Percentiles rank a stretch among this genome's conserved stretches.
These are phyloP conservation scores for Onthophagus taurus DNA, from an alignment of 1,140 invertebrate genomes.

Conservation along the genomic window DNA sequence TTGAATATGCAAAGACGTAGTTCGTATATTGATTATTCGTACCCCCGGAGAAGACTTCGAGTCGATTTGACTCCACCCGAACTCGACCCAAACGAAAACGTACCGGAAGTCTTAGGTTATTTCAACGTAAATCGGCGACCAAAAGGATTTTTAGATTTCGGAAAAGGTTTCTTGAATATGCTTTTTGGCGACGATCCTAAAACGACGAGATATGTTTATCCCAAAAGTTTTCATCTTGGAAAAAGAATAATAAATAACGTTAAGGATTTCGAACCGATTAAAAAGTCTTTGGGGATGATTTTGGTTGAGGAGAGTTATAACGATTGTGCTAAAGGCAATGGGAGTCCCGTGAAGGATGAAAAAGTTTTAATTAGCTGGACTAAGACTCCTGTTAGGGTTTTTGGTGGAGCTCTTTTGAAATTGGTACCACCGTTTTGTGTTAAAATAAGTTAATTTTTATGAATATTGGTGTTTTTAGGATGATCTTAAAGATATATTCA, in stretches of 20 bases:
- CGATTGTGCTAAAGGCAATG: constrained; percentile 41
- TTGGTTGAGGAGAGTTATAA: constrained; percentile 40
- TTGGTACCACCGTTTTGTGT: constrained; percentile 39
- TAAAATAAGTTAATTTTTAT: too few relatives aligned
- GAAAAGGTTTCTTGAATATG: constrained; percentile 5
- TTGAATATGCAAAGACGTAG: not conserved
- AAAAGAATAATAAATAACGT: constrained; percentile 8
- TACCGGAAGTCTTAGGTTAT: constrained; percentile 15
- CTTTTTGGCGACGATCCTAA: not conserved
- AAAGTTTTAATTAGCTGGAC: constrained; percentile 46
- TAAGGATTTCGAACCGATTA: not conserved
- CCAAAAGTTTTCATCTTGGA: not conserved
- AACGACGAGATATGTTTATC: not conserved
- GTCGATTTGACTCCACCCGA: not conserved
- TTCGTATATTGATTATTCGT: not conserved
- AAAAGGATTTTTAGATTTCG: constrained; percentile 9
- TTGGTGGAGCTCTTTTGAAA: constrained; percentile 47
- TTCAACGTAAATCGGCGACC: constrained; percentile 13
- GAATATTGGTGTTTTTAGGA: too few relatives aligned
- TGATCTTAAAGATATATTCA: too few relatives aligned
- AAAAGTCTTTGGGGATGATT: constrained; percentile 37
- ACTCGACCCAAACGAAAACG: constrained; percentile 4
- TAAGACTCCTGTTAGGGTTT: constrained; percentile 43
- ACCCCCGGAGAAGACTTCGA: not conserved
- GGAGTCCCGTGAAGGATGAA: constrained; percentile 40